Conservation (phyloP, 2,113 vertebrate species). For the pig (Sus scrofa) region T2T-Sscrofa CM000824.6:26882501-26883000, state of each 20-base stretch:
- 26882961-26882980: too few relatives aligned
- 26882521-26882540: slow-evolving; percentile 83
- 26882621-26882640: slow-evolving; percentile 83
- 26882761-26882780: slow-evolving; percentile 60
- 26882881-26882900: not conserved
- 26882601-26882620: slow-evolving; percentile 75
- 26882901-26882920: not conserved
- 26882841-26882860: not conserved
- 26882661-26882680: slow-evolving; percentile 88
- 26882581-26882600: slow-evolving; percentile 67
- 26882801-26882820: slow-evolving; percentile 87
- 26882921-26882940: not conserved
- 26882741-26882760: slow-evolving; percentile 82
- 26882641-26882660: slow-evolving; percentile 88
- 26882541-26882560: slow-evolving; percentile 84
- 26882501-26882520: slow-evolving; percentile 85
- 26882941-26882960: too few relatives aligned
- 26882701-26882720: slow-evolving; percentile 86
- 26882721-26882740: slow-evolving; percentile 77
- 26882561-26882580: slow-evolving; percentile 82
- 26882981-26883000: not conserved
- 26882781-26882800: slow-evolving; percentile 91
- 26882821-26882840: slow-evolving; percentile 78
- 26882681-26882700: slow-evolving; percentile 86
- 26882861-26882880: not conserved